Evolutionary conservation across 2,797 vertebrate genomes (phyloP), one percentile per base, ranked within the genome.

Genomic region (Syngnathus rostellatus): DNA sequence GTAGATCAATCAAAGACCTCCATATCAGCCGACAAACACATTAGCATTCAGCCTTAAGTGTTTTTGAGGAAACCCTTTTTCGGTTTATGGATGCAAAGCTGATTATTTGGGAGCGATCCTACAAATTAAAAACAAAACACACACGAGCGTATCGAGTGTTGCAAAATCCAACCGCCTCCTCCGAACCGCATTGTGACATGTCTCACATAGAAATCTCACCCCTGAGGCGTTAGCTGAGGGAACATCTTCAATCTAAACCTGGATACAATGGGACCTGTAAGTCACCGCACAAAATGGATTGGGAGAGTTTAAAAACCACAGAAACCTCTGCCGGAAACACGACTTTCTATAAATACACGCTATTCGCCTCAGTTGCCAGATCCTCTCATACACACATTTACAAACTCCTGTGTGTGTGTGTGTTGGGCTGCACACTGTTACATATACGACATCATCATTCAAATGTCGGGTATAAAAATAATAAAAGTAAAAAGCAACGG

Each of bases 281-380:
- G 83, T 88, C 80, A 89, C 79, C 82, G 82, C 85, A 87, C 87
- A 89, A 62, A 90, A 89, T 78, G 89, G 89, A 91, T 90, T 90
- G 89, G 81, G 85, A 88, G 85, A 82, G 83, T 83, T 83, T 88
- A 85, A 86, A 89, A 79, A 51, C 11, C 81, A 83, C 87, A 86
- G 82, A 89, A 91, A 91, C 89, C 88, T 88, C 85, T 87, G 87
- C 92, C 91, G 89, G 92, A 92, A 93, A 91, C 89, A 92, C 89
- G 89, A 91, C 88, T 91, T 88, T 85, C 89, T 91, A 91, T 91
- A 91, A 91, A 91, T 90, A 91, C 81, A 77, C 85, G 87, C 83
- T 80, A 83, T 87, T 83, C 45, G 82, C 85, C 81, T 90, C 72
- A 77, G 84, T 85, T 91, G 91, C 91, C 91, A 92, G 90, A 83